These are phyloP conservation scores for Plutomurus gul DNA, from an alignment of 1,140 invertebrate species.

Conservation along the genomic window DNA sequence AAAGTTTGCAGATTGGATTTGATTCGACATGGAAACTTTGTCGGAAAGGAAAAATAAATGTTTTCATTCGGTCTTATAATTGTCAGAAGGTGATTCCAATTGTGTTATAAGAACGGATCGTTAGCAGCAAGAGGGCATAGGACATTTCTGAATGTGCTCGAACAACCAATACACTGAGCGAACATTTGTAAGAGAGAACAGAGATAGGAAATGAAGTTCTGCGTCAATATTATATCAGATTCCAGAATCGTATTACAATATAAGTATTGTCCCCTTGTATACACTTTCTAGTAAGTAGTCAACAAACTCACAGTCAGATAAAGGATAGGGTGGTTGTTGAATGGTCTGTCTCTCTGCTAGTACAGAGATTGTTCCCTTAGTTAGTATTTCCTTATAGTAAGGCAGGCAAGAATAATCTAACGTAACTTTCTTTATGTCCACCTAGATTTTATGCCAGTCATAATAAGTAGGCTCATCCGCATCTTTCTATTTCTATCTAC, in stretches of 20 bases:
- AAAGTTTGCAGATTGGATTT: conserved; percentile 14
- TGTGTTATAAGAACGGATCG: no score
- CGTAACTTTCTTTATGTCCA: conserved; percentile 24
- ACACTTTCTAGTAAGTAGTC: no score
- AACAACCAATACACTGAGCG: no score
- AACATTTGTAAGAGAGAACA: no score
- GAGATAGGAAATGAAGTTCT: background rate
- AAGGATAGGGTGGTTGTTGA: no score
- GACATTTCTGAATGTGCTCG: no score
- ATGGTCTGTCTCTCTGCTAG: no score
- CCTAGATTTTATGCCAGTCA: conserved; percentile 14
- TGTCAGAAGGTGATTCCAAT: background rate
- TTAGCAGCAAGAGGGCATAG: no score
- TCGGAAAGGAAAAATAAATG: background rate
- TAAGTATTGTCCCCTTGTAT: background rate
- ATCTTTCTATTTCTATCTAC: background rate
- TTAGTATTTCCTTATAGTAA: background rate
- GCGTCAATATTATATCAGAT: background rate
- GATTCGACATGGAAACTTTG: conserved; percentile 14
- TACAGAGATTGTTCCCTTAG: no score
- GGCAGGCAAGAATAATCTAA: background rate
- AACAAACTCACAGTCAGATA: background rate
- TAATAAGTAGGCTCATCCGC: conserved; percentile 1
- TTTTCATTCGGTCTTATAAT: background rate
- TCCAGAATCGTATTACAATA: background rate